Base-by-base conservation (phyloP, 1,140 invertebrate genomes). In the Orius laevigatus region DNA sequence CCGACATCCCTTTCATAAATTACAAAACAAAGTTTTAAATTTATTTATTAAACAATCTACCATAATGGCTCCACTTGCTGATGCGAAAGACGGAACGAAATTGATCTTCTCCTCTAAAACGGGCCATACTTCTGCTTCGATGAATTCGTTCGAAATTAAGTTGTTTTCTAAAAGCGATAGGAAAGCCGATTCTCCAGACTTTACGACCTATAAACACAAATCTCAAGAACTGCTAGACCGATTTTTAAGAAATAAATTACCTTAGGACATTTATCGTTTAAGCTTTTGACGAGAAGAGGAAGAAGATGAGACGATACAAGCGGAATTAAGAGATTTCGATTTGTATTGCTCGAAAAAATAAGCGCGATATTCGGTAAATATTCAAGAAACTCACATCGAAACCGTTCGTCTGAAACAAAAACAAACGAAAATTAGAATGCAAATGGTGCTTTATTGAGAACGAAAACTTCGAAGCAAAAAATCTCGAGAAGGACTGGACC, bases 331-430 rank as follows among this genome's bases (percentile, higher is more conserved):
- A 45, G 63, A 57, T 42, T 69, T 63, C 1, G 66, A 61, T 16
- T 66, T 61, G 52, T 76, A 70, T 50, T 72, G 66, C 56, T 72
- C 76, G 36, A 32, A 11, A 52, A 35, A 52, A 74, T 69, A 46
- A 71, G 63, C n/a, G 73, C 75, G 45, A 80, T 67, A 51, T 76
- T 69, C 2, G 76, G 74, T 19, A 80, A 60, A 53, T 78, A 75
- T 53, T 78, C 74, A 58, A 79, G 69, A 55, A 80, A 55, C 53
- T 78, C 75, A 12, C 69, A 67, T 32, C 74, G 63, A 5, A 79
- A 69, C 11, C 63, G 60, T 3, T 66, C 64, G 56, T 78, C 77
- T 79, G 62, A 39, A 67, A 62, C 8, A 42, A 43, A 48, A 42
- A 38, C 36, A 38, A 16, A 38, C 3, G 3, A 3, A 14, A 38